Base-by-base conservation (phyloP, 1,140 invertebrate genomes). In the Archegozetes longisetosus region DNA sequence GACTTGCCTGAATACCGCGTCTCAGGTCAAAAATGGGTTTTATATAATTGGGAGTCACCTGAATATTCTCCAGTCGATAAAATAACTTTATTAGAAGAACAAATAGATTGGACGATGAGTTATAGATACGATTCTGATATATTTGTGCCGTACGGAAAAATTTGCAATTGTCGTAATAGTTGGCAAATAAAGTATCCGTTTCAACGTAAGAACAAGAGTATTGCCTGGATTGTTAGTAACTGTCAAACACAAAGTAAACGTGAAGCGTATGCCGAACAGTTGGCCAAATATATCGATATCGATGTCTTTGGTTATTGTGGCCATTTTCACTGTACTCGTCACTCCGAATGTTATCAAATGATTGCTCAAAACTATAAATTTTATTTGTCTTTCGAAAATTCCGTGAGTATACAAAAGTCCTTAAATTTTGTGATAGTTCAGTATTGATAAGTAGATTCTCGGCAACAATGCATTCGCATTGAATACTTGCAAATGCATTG, bases 221-320 rank as follows among this genome's bases (percentile, higher is more conserved):
- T 77, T 0, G 76, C 76, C 0, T 83, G 81, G 80, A 76, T 83
- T 61, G 79, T 82, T 1, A 80, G 78, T 52, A 79, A 84, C 66
- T 85, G 83, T 65, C 14, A 65, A 1, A 71, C 78, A 0, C 64
- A 61, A 13, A 79, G 78, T 63, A 69, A 69, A 1, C 69, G 83
- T 13, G 70, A 79, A 62, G 49, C 70, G 0, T 82, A 79, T 65
- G 79, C 77, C 0, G 56, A 68, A n/a, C 68, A 80, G 61, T 69
- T 85, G 2, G 64, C 73, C 52, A 71, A 74, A 29, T 70, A 78
- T 64, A 74, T 85, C 49, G 50, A 68, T 2, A 76, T 85, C 6
- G 82, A 85, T 68, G 73, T 83, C n/a, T 86, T 78, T 64, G 85
- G 85, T n/a, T 61, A 56, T 0, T 88, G 84, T 71, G 71, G 69